Base-by-base conservation (phyloP, 1,140 invertebrate genomes). In the Drosophila obscura region DNA sequence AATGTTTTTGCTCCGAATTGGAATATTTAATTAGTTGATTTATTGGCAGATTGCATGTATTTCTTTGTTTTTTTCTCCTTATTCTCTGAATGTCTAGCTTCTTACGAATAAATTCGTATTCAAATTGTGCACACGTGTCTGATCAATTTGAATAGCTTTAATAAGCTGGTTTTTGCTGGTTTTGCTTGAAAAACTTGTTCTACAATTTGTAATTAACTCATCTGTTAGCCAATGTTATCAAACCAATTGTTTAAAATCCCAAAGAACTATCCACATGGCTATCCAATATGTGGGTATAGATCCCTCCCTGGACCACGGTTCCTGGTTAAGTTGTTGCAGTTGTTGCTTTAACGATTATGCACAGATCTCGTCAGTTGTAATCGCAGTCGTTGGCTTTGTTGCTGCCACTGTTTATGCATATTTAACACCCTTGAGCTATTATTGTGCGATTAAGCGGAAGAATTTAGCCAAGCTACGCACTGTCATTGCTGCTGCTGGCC, bases 1-100 rank as follows among this genome's bases (percentile, higher is more conserved):
- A 75, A 88, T 74, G 77, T 41, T 61, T 71, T 11, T 19, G 45
- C 69, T 50, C 59, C 60, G 64, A 85, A 87, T 72, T 56, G 51
- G 82, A 75, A 85, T 85, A 88, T 75, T 65, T 85, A 85, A 85
- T 85, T 85, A 76, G 78, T 77, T 77, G 66, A 81, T 81, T 77
- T 81, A 81, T 81, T 73, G 79, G 52, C 22, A 44, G 62, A 67
- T 68, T 57, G 63, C 67, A 62, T 55, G 78, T 62, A 45, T 49
- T 63, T 59, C 15, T 43, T 50, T 24, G 41, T 41, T 49, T 22
- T 57, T 31, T 71, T 56, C 16, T 41, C 63, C 35, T 57, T 53
- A 45, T 49, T 35, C 22, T 58, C 45, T 44, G 45, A 55, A 68
- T 55, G 63, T 48, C 46, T 24, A 72, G 66, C 48, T 69, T 69